These are phyloP conservation scores for Uropetala carovei DNA, from an alignment of 2,888 invertebrate species.

Conservation along the genomic window DNA sequence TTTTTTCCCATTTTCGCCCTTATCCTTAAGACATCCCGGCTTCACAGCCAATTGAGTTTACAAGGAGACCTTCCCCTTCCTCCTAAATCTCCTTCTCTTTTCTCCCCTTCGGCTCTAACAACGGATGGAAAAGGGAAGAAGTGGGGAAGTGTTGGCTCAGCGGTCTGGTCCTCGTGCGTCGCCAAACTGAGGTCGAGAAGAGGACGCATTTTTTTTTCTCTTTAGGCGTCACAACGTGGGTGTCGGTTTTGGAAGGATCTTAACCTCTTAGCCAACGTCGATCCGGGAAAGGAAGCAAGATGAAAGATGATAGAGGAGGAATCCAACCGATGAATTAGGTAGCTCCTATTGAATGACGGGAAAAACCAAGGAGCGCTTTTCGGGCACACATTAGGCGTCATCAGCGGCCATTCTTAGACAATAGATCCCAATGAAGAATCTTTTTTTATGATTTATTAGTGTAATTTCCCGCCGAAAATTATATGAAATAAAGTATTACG, in stretches of 20 bases:
- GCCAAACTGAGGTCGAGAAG: neutral
- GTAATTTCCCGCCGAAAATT: no score
- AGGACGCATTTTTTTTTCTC: neutral
- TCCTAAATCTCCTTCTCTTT: neutral
- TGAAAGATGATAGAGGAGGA: neutral
- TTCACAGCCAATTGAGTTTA: conserved; percentile 56
- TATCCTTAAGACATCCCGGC: conserved; percentile 38
- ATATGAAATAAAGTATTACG: no score
- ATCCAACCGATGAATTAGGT: no score
- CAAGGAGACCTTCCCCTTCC: neutral
- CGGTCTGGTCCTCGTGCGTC: neutral
- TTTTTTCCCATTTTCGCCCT: conserved; percentile 10
- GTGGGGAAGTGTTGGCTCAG: neutral
- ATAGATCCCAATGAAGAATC: no score
- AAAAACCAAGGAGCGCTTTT: no score
- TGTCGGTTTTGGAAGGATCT: neutral
- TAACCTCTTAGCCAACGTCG: neutral
- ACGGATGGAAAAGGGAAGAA: neutral
- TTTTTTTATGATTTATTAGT: no score
- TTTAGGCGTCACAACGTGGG: neutral
- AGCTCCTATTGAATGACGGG: no score
- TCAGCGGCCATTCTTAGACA: no score
- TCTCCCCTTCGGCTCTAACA: neutral
- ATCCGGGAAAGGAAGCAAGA: neutral
- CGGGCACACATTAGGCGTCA: no score